Evolutionary conservation across 2,888 invertebrate species (phyloP), one percentile per base, ranked within the genome.

Genomic region (Adela reaumurella): DNA sequence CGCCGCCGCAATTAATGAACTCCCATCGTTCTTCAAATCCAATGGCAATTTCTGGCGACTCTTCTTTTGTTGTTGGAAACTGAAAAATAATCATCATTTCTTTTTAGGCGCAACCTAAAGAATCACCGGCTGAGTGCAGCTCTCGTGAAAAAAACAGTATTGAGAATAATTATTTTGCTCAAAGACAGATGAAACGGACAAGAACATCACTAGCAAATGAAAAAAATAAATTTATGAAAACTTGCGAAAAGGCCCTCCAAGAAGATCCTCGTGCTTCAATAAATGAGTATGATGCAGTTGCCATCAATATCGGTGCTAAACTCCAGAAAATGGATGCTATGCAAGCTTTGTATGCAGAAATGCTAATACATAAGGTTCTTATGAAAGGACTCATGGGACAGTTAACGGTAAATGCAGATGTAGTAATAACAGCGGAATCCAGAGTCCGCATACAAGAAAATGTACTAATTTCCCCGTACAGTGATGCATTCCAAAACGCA

Each of bases 11-110:
- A n/a, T 56, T 52, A 43, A 52, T 47, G 29, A 56, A 53, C 45
- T 58, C 51, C 56, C 55, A 57, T 35, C 48, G 47, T 42, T 49
- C 51, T 47, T 45, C 17, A 41, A 50, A 50, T 19, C 48, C 48
- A 45, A 48, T 19, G 35, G 48, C 50, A 18, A 44, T 50, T 46
- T 45, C 19, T 14, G 47, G 41, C 43, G 50, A 53, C 45, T 53
- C 52, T 53, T 53, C 51, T 51, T 53, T 50, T 47, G 48, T 49
- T 46, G 48, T 50, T 43, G 53, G 49, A 48, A 53, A 48, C 50
- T 52, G 47, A 45, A 51, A 53, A 47, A 46, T 41, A 51, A 51
- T 41, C 28, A 42, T 43, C n/a, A n/a, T n/a, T n/a, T n/a, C 14
- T 29, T 11, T 14, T 29, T 29, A 29, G 14, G n/a, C n/a, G n/a